Evolutionary conservation across 2,797 vertebrate genomes (phyloP), one percentile per base, ranked within the genome.

Genomic region (Tinamus major): DNA sequence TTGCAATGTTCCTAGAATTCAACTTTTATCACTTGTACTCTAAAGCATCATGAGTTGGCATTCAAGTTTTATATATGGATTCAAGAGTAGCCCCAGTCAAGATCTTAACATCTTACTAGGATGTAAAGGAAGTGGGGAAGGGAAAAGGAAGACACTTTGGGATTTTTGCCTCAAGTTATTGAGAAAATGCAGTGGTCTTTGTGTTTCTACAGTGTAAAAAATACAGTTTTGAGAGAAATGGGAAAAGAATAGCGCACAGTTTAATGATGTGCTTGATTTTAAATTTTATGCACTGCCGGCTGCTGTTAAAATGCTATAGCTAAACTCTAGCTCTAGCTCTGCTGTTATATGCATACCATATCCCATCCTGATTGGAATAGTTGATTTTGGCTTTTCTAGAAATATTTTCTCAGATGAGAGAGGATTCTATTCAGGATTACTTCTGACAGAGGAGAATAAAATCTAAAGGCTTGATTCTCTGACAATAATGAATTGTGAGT

Each of bases 371-470:
- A 93, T 79, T 71, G 65, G 35, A 74, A 59, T 62, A 89, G 55
- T 41, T 89, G 84, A 92, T 94, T 93, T 53, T 83, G 76, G 53
- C 64, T 93, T 93, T 86, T 79, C 87, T 86, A 58, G 63, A 87
- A 93, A 92, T 92, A 67, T 49, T 63, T 20, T 89, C 77, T 85
- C 9, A 0, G 14, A 92, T 51, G 46, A 92, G 41, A 76, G 58
- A 71, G 58, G 49, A 94, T 92, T 92, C 63, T 83, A 2, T 64
- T 24, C 4, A 68, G 68, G 76, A 90, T 94, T 95, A 90, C 86
- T 92, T 94, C 62, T 94, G 89, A 89, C 63, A 92, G 71, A 75
- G n/a, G 3, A 93, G 62, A 85, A 91, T 92, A 91, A 92, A 91
- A 31, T 48, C 61, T 67, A 75, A 89, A 90, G 58, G 20, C 35